Evolutionary conservation across 2,888 invertebrate species (phyloP), one percentile per base, ranked within the genome.

Genomic region (Andricus curvator): DNA sequence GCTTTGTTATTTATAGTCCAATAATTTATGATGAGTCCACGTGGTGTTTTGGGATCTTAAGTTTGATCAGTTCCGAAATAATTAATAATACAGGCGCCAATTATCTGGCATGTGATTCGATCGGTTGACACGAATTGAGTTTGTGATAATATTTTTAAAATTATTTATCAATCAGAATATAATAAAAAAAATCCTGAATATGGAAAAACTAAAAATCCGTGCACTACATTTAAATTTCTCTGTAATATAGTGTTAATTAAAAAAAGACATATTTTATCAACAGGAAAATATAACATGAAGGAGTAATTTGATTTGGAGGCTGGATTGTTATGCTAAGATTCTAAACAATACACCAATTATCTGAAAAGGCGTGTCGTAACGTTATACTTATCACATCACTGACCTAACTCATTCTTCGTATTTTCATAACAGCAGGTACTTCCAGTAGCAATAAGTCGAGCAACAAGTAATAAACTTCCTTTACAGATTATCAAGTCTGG

Each of bases 321-420:
- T 9, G 29, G 44, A 20, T 20, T 74, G 6, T 33, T 74, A n/a
- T 60, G 37, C 13, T 13, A 37, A 74, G 74, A 74, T n/a, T 56
- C 20, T 56, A 56, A 56, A 74, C 74, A 60, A 37, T 56, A 74
- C 33, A 56, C 13, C 56, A 74, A 74, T 74, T 74, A 56, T 74
- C 56, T 74, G 17, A 15, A 37, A n/a, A 56, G 56, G 33, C 29
- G 74, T 74, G 48, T 33, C 33, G 70, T 74, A 74, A 74, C 33
- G 8, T 74, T 51, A 74, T 29, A 60, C 6, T 51, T 74, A 56
- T 74, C 74, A 2, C 56, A 56, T 20, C n/a, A 74, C 74, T 74
- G 74, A 74, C 74, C 74, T 74, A 74, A 60, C 51, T 37, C 56
- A 56, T 9, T 51, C n/a, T 33, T 29, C 11, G 15, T 41, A 70